Evolutionary conservation across 1,140 invertebrate species (phyloP), one percentile per base, ranked within the genome.

Genomic region (Temnothorax nylanderi): DNA sequence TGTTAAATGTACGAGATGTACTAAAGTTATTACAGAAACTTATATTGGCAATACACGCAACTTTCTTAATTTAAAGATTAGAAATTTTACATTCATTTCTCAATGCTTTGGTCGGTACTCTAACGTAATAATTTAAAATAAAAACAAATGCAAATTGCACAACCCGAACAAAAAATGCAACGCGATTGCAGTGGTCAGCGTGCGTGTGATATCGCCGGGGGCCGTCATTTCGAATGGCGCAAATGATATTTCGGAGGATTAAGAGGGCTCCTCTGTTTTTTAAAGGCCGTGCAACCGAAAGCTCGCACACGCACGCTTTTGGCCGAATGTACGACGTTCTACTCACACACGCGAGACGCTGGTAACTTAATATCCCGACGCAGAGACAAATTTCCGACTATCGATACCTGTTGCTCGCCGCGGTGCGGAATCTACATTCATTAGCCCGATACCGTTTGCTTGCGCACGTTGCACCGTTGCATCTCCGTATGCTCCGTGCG

Each of bases 371-470:
- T 90, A 90, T 90, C 75, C 21, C 54, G 62, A 2, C 76, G 58
- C 69, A 51, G 86, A 60, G 81, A 90, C 82, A 85, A 81, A 88
- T 87, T 88, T 84, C 47, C 69, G 56, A 67, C 58, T 82, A 90
- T 90, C 89, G 89, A 90, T 90, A 90, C 89, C 88, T 90, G 89
- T 88, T 88, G 86, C 74, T 85, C 74, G 64, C 71, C 87, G 86
- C 74, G 41, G 80, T 69, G 67, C 82, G 88, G 72, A 90, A 90
- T 88, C 89, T 90, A 90, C 89, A 90, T 90, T 90, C 86, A 90
- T 90, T 90, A 90, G 86, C 80, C 56, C 81, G 86, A 85, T 90
- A 74, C 74, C 85, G 84, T 49, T 67, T 34, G 87, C 75, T 58
- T 87, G 64, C 74, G 21, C 26, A 41, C 51, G 58, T 69, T 69